A percentile compares a stretch with the other conserved stretches of the same genome.
phyloP scores from a whole-genome alignment of 2,113 vertebrate genomes.

The Eulacestoma nigropectus region DNA sequence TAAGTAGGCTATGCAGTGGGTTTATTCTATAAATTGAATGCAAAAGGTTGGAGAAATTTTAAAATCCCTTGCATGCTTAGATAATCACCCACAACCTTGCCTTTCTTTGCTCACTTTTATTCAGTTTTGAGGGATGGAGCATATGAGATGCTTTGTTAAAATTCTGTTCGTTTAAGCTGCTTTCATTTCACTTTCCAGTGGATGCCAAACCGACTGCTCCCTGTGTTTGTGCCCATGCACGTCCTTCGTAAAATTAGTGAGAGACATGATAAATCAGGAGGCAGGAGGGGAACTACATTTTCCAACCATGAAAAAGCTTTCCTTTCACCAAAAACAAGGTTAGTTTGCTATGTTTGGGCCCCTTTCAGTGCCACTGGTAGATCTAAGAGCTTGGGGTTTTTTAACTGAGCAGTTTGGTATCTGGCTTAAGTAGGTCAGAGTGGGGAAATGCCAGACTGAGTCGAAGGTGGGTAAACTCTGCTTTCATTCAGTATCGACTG shows the following conservation, averaged over 20 bases:
- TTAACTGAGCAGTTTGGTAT: not conserved
- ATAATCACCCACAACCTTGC: not conserved
- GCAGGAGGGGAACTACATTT: rapidly evolving
- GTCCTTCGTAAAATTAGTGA: not conserved
- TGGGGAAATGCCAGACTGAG: not conserved
- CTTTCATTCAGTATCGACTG: not conserved
- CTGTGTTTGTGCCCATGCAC: rapidly evolving
- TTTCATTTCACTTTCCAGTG: not conserved
- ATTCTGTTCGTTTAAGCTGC: not conserved
- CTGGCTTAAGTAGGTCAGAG: not conserved
- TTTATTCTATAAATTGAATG: not conserved
- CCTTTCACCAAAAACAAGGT: not conserved
- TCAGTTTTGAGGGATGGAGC: not conserved
- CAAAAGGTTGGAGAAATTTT: not conserved
- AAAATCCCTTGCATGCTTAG: not conserved
- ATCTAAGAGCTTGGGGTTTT: not conserved
- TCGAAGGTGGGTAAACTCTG: not conserved
- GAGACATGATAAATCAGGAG: rapidly evolving
- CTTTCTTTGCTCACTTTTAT: not conserved
- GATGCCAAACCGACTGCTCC: not conserved
- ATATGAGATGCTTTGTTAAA: not conserved
- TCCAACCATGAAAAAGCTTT: not conserved
- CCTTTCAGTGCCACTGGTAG: not conserved
- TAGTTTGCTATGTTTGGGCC: not conserved
- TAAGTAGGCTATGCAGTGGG: not conserved